A percentile compares a stretch with the other conserved stretches of the same genome.
Evolutionary conservation across 2,797 vertebrate genomes (phyloP).

Genomic region (Dryobates pubescens): DNA sequence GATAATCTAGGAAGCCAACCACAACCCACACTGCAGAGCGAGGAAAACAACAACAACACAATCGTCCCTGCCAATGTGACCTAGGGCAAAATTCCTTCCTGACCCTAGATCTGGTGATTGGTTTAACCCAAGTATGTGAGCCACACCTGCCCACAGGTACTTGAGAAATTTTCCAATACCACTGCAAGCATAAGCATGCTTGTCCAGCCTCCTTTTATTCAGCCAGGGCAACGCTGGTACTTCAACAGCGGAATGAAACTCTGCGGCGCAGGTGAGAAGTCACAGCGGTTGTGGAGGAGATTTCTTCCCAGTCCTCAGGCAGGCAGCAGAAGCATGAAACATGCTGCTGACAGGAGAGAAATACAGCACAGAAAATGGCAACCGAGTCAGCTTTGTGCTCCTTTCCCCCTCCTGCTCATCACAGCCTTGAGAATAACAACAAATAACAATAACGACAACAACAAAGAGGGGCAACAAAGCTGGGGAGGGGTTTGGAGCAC

Average conservation of each 20-base stretch:
- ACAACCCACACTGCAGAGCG: not conserved
- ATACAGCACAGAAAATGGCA: not conserved
- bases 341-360: not conserved
- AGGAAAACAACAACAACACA: constrained; percentile 44
- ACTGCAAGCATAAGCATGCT: constrained; percentile 64
- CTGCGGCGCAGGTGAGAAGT: not conserved
- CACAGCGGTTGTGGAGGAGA: not conserved
- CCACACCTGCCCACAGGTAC: constrained; percentile 64
- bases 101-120: constrained; percentile 54
- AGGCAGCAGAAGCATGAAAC: not conserved
- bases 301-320: constrained; percentile 4
- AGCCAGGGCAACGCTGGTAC: not conserved
- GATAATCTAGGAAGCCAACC: constrained; percentile 26
- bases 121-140: constrained; percentile 55
- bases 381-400: not conserved
- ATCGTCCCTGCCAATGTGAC: constrained; percentile 25
- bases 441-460: not conserved
- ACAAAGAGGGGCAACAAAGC: too few species aligned
- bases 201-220: constrained; percentile 39
- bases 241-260: constrained; percentile 45
- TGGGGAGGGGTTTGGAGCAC: too few species aligned
- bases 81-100: constrained; percentile 67
- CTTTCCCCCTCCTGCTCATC: fast-evolving
- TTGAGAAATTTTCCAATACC: constrained; percentile 63
- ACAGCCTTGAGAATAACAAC: not conserved